Base-by-base conservation (phyloP, 1,140 invertebrate species). In the Papilio xuthus region DNA sequence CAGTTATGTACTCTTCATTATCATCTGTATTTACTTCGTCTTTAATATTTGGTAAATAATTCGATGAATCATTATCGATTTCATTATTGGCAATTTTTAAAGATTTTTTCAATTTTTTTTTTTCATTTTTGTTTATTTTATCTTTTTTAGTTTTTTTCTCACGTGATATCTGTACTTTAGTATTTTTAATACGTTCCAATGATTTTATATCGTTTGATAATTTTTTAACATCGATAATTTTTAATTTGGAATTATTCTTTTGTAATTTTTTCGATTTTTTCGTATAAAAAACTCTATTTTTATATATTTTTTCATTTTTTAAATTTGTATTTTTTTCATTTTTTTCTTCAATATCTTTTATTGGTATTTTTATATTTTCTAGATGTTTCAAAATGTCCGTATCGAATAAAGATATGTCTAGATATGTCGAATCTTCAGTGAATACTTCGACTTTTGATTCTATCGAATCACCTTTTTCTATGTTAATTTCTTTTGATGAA, bases 311-410 rank as follows among this genome's bases (percentile, higher is more conserved):
- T 73, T 6, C 26, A 12, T 60, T 67, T 72, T 28, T 10, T 41
- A 41, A 47, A 47, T 63, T 47, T 13, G 4, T 28, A 50, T 41
- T 53, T 79, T 26, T 10, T 50, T 60, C 18, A 73, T 7, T 18
- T 70, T 56, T 15, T 41, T 67, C 53, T 76, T 73, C 15, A 18
- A 53, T 53, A 20, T 53, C 79, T 73, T 84, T 82, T 4, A 89
- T 85, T 0, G 90, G 90, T 76, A 92, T 92, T 15, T 88, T 80
- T 10, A 90, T 87, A 78, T 89, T 89, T 80, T 92, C 90, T 10
- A 91, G 82, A 78, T 84, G 79, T 32, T 76, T 85, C 6, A 89
- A 63, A n/a, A 86, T 80, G 37, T 87, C 84, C 60, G 90, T 86
- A n/a, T 86, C 86, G 63, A 84, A 78, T 41, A 86, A 76, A 28